A percentile compares a stretch with the other conserved stretches of the same genome.
phyloP scores from a whole-genome alignment of 2,888 invertebrate species.

The Noctua fimbriata region DNA sequence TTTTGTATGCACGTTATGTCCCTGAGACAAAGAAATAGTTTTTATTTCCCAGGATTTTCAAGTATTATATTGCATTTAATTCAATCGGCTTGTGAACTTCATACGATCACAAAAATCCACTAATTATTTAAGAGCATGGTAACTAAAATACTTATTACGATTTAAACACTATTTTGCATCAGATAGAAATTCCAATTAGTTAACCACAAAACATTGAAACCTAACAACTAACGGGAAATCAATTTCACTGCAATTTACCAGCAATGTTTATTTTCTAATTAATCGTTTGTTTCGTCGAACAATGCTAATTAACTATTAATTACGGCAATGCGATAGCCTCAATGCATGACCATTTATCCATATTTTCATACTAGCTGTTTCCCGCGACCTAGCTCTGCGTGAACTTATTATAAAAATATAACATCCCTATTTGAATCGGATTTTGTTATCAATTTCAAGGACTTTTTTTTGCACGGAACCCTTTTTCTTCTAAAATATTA shows the following conservation, averaged over 20 bases:
- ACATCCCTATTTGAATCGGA: no score
- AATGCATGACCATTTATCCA: not conserved
- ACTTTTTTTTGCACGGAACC: no score
- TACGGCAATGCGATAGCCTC: not conserved
- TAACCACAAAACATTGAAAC: constrained; percentile 39
- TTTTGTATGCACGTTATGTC: no score
- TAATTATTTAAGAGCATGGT: no score
- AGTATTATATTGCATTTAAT: not conserved
- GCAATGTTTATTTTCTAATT: constrained; percentile 52
- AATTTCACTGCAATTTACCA: constrained; percentile 30
- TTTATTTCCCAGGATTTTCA: no score
- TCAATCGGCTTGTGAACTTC: not conserved
- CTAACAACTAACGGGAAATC: not conserved
- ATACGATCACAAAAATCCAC: not conserved
- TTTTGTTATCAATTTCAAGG: no score
- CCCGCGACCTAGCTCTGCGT: no score
- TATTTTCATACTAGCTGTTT: not conserved
- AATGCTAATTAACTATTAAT: constrained; percentile 25
- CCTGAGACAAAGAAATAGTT: no score
- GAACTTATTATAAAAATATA: no score
- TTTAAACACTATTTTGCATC: not conserved
- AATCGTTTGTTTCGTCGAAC: constrained; percentile 42
- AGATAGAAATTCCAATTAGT: not conserved
- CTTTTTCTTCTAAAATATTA: no score
- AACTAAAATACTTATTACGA: no score